Percentiles rank a stretch among this genome's conserved stretches.
phyloP scores from a whole-genome alignment of 2,113 vertebrate genomes.

The Mastomys natalensis region DNA sequence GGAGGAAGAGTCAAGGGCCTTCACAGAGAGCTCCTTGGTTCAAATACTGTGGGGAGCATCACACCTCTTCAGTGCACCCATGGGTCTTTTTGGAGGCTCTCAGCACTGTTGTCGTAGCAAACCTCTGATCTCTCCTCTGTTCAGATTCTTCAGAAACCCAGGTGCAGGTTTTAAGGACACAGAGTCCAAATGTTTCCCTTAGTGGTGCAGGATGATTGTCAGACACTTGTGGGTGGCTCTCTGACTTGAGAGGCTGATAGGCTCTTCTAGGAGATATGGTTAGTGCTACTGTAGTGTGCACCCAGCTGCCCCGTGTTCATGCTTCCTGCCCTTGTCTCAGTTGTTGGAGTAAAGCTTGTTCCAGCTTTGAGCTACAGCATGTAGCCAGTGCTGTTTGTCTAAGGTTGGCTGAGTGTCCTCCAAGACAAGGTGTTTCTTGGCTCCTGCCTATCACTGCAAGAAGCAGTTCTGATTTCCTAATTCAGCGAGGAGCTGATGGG shows the following conservation, averaged over 20 bases:
- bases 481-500: background rate
- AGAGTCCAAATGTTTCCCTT: background rate
- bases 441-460: background rate
- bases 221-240: background rate
- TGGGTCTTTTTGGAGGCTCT: background rate
- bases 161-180: background rate
- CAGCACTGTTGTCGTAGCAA: background rate
- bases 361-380: background rate
- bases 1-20: background rate
- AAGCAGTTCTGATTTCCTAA: conserved; percentile 47
- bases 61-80: fast-evolving
- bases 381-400: conserved; percentile 41
- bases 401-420: background rate
- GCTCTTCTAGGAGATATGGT: background rate
- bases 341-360: conserved; percentile 23
- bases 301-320: background rate
- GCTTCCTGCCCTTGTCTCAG: conserved; percentile 44
- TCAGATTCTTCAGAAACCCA: background rate
- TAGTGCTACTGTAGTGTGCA: background rate
- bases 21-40: background rate
- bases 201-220: background rate
- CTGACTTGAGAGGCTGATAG: background rate
- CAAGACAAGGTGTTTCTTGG: conserved; percentile 17
- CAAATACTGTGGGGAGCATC: background rate
- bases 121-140: background rate